These are phyloP conservation scores for Parazoanthus darwini DNA, from an alignment of 92 coral and sea anemone species.

Conservation along the genomic window DNA sequence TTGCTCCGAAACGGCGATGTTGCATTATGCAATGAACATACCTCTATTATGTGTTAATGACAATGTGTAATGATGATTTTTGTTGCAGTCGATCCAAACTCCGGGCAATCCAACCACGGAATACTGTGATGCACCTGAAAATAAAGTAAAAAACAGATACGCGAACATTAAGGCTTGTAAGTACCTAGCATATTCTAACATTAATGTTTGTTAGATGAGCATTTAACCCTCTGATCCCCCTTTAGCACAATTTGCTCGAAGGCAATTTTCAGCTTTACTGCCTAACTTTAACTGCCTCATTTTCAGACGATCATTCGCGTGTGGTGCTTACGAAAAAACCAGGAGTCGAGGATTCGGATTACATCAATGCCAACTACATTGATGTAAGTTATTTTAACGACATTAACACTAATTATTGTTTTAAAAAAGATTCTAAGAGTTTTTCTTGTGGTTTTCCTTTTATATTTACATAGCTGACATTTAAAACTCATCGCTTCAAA, in stretches of 20 bases:
- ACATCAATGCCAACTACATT: constrained; percentile 79
- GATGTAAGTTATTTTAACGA: constrained; percentile 43
- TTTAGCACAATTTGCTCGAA: no score
- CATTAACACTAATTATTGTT: neutral
- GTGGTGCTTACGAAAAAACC: constrained; percentile 46
- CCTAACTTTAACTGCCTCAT: neutral
- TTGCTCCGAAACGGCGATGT: no score
- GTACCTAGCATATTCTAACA: neutral
- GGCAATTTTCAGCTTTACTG: neutral
- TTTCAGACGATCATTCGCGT: constrained; percentile 73
- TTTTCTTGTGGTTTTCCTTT: neutral
- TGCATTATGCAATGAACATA: no score
- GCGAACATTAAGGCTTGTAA: constrained; percentile 65
- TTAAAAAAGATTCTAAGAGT: constrained; percentile 8
- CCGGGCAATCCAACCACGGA: constrained; percentile 45
- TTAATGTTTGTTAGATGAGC: neutral
- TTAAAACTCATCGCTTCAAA: neutral
- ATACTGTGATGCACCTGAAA: constrained; percentile 38
- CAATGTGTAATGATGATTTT: neutral
- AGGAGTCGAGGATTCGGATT: constrained; percentile 61
- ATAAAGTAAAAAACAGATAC: constrained; percentile 68
- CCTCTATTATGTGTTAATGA: neutral
- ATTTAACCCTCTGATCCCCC: no score
- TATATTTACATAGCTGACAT: no score
- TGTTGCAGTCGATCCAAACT: constrained; percentile 51